Conservation (phyloP, 2,113 vertebrate genomes). For the Chaetops frenatus region DNA sequence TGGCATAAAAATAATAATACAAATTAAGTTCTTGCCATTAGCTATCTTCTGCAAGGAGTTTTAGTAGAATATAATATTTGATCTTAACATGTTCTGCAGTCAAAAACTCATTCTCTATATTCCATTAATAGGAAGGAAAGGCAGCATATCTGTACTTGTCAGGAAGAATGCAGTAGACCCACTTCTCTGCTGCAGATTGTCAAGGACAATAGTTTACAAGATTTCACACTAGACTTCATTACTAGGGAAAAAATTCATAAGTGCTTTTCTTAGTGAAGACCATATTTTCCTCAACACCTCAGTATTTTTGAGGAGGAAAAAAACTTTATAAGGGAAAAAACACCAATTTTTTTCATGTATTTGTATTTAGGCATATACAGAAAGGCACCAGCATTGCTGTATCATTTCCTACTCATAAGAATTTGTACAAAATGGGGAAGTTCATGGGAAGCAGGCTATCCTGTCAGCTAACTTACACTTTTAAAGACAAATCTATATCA, state of each 20-base stretch:
- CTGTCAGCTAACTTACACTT: not conserved
- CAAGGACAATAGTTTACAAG: not conserved
- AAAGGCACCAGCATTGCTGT: not conserved
- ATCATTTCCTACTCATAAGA: not conserved
- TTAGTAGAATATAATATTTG: not conserved
- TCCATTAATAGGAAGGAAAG: not conserved
- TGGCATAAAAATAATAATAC: not conserved
- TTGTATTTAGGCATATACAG: not conserved
- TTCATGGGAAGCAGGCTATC: not conserved
- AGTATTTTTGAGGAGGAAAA: not conserved
- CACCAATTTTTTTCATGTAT: not conserved
- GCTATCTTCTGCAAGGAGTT: not conserved
- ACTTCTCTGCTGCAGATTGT: not conserved
- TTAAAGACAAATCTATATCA: not conserved
- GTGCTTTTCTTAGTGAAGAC: not conserved
- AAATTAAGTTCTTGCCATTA: not conserved
- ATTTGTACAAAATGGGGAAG: not conserved
- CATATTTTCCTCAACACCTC: not conserved
- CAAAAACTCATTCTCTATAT: not conserved
- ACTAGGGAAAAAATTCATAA: not conserved
- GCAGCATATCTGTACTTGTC: not conserved
- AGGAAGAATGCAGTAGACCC: not conserved
- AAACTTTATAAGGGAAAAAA: not conserved
- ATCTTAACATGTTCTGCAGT: not conserved
- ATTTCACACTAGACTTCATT: not conserved